Evolutionary conservation across 2,797 vertebrate species (phyloP).

Genomic region (Enoplosus armatus): DNA sequence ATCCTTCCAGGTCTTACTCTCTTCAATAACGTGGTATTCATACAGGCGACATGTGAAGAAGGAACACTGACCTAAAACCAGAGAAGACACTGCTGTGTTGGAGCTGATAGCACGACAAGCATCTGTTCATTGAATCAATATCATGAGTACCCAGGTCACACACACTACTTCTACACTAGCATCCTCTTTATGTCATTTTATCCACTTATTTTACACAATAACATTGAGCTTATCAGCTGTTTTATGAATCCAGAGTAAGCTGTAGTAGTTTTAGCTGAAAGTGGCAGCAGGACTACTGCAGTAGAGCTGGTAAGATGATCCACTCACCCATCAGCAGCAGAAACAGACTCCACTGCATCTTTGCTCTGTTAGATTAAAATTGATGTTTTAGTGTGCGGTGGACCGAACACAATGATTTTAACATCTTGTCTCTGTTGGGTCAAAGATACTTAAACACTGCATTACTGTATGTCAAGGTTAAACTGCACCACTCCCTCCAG

Average conservation of each 20-base stretch:
- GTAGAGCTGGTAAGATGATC: neutral
- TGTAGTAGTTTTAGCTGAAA: neutral
- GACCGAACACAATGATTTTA: neutral
- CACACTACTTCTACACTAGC: too few species aligned
- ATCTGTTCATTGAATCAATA: neutral
- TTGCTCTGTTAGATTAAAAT: neutral
- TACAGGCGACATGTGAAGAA: neutral
- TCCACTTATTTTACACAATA: too few species aligned
- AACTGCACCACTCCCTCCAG: too few species aligned
- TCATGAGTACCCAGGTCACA: too few species aligned
- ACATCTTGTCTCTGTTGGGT: too few species aligned
- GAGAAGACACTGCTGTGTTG: neutral
- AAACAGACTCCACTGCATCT: conserved; percentile 47
- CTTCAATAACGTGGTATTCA: neutral
- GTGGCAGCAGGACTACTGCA: too few species aligned
- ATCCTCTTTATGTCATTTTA: too few species aligned
- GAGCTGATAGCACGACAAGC: too few species aligned
- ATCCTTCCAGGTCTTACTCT: neutral
- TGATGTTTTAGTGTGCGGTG: neutral
- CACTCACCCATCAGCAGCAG: conserved; percentile 54
- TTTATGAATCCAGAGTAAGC: neutral
- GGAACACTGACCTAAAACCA: conserved; percentile 27
- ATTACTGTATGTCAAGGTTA: too few species aligned
- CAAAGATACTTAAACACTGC: too few species aligned
- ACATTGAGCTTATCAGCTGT: too few species aligned